Evolutionary conservation across 2,797 vertebrate genomes (phyloP), one percentile per base, ranked within the genome.

Genomic region (Schizopygopsis pylzovi): DNA sequence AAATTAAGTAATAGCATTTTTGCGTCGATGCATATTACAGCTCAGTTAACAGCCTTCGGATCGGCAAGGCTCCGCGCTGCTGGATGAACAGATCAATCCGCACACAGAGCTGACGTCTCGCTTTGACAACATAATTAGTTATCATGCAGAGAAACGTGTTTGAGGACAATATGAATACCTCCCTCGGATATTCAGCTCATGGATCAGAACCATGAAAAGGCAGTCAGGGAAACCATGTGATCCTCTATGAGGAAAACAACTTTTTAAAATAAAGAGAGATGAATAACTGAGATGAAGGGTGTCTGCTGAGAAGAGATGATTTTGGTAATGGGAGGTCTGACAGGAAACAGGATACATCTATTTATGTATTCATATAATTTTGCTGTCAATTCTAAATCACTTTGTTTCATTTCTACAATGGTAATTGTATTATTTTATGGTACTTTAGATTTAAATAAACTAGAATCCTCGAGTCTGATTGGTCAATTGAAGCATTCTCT

Each of bases 1-100:
- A 92, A 92, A 92, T 92, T 90, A 92, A 92, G 91, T 92, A 92
- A 92, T 91, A 90, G 91, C 87, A 73, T 87, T 92, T 92, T 90
- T 91, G 90, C 89, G 91, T 88, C 80, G 33, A 88, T 90, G 91
- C 89, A 92, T 92, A 92, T 89, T 92, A 90, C 84, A 85, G 91
- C 81, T 72, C 79, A 78, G 88, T 92, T 92, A 89, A 91, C 89
- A 91, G 89, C 68, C 52, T 83, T 81, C 47, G n/a, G 84, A 88
- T 81, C 77, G 75, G 85, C 82, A 47, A 63, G 81, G 63, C 67
- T 88, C 80, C 86, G 63, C 65, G 71, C 85, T 67, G 73, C 71
- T 72, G 80, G 76, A 85, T 22, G 75, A 77, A 72, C 71, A 79
- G 89, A 91, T 92, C 90, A 88, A 92, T 92, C 86, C 59, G 33